A percentile compares a stretch with the other conserved stretches of the same genome.
Conservation (phyloP, 2,888 invertebrate species). For the Petrolisthes manimaculis region DNA sequence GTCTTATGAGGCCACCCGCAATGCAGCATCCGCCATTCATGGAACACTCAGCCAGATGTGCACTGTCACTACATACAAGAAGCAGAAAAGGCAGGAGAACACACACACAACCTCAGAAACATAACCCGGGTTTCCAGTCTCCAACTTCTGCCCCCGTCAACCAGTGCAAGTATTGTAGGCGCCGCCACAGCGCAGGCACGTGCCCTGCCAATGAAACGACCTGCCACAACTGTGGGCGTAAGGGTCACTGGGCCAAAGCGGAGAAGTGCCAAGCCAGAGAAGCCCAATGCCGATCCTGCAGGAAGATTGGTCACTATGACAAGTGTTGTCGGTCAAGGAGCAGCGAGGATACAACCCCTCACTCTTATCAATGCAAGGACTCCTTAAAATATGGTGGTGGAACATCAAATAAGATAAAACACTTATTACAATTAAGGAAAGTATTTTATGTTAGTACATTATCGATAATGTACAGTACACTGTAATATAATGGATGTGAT, state of each 20-base stretch:
- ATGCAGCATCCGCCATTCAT: not conserved
- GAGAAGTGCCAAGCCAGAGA: not conserved
- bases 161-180: not conserved
- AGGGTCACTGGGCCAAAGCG: slow-evolving; percentile 14
- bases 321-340: not conserved
- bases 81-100: not conserved
- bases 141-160: not conserved
- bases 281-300: not conserved
- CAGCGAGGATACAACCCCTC: not conserved
- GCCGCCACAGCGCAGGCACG: not conserved
- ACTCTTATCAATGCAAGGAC: no score
- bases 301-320: slow-evolving; percentile 1
- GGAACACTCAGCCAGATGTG: no score
- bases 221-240: slow-evolving; percentile 13
- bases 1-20: slow-evolving; percentile 1
- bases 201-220: not conserved
- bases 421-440: no score
- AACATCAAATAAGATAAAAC: no score
- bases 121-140: no score
- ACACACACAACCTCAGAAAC: not conserved
- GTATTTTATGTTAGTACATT: no score
- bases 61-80: not conserved
- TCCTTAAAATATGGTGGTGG: no score
- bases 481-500: no score
- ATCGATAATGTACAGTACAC: no score